Conservation (phyloP, 1,140 invertebrate species). For the Choristoneura fumiferana region DNA sequence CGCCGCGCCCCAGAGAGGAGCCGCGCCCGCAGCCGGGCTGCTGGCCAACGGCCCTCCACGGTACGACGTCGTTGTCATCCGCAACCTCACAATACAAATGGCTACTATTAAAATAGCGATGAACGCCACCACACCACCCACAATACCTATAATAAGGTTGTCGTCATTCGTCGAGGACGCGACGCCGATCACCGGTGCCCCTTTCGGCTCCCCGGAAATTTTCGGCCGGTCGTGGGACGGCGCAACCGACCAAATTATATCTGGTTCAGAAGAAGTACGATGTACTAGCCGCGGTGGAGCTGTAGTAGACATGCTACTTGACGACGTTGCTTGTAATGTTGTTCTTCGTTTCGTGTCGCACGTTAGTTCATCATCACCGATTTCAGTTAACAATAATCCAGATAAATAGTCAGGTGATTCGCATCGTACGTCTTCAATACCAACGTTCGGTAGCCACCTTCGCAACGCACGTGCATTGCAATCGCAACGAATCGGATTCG, state of each 20-base stretch:
- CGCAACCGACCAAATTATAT: conserved; percentile 92
- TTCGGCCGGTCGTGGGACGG: conserved; percentile 80
- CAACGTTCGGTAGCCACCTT: conserved; percentile 84
- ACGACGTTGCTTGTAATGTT: conserved; percentile 74
- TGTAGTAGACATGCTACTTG: conserved; percentile 62
- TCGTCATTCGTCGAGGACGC: conserved; percentile 89
- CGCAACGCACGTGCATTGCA: conserved; percentile 89
- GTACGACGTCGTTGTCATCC: conserved; percentile 83
- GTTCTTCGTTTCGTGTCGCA: conserved; percentile 84
- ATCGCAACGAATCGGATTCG: conserved; percentile 91
- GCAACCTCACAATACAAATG: conserved; percentile 90
- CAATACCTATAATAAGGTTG: conserved; percentile 94
- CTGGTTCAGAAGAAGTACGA: conserved; percentile 84
- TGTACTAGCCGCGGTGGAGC: conserved; percentile 74
- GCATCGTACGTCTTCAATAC: conserved; percentile 82
- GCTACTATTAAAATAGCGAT: conserved; percentile 92
- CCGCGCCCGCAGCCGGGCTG: conserved; percentile 70
- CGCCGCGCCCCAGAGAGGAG: conserved; percentile 76
- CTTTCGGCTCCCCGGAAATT: conserved; percentile 79
- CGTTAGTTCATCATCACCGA: conserved; percentile 88
- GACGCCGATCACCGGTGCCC: conserved; percentile 78
- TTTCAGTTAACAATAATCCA: conserved; percentile 83
- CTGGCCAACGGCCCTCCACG: conserved; percentile 82
- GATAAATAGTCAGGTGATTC: conserved; percentile 83
- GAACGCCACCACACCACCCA: conserved; percentile 93